Evolutionary conservation across 2,113 vertebrate species (phyloP).

Genomic region (Pyrgilauda ruficollis): DNA sequence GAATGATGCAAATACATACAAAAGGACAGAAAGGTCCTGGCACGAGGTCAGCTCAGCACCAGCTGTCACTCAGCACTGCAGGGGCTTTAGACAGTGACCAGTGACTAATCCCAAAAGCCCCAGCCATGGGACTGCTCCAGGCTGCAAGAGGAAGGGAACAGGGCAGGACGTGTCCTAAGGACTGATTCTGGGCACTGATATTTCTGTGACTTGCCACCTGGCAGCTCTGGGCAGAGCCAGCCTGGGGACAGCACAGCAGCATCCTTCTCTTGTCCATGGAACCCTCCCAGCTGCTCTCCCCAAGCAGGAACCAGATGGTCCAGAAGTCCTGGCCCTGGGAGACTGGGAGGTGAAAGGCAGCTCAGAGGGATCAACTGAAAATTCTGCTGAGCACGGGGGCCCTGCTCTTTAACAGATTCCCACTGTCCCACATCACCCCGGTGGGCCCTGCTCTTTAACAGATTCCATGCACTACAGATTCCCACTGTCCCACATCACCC

Average conservation of each 20-base stretch:
- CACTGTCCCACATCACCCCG: not conserved
- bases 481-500: not conserved
- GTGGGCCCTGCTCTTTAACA: not conserved
- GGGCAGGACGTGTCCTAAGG: not conserved
- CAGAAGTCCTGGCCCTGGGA: not conserved
- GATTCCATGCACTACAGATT: not conserved
- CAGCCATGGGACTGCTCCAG: not conserved
- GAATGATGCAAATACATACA: not conserved
- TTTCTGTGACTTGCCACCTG: not conserved
- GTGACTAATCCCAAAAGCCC: not conserved
- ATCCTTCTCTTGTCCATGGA: fast-evolving
- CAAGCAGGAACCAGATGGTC: not conserved
- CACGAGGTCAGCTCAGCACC: not conserved
- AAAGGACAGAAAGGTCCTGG: not conserved
- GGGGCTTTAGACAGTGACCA: not conserved
- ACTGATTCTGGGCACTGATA: not conserved
- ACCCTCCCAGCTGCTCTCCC: not conserved
- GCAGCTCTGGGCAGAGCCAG: not conserved
- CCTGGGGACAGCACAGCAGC: not conserved
- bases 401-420: not conserved
- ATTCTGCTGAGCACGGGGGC: not conserved
- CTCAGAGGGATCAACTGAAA: not conserved
- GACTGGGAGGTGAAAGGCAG: not conserved
- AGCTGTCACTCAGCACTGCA: not conserved
- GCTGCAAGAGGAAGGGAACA: not conserved